Base-by-base conservation (phyloP, 2,113 vertebrate genomes). In the Terrapene triunguis region DNA sequence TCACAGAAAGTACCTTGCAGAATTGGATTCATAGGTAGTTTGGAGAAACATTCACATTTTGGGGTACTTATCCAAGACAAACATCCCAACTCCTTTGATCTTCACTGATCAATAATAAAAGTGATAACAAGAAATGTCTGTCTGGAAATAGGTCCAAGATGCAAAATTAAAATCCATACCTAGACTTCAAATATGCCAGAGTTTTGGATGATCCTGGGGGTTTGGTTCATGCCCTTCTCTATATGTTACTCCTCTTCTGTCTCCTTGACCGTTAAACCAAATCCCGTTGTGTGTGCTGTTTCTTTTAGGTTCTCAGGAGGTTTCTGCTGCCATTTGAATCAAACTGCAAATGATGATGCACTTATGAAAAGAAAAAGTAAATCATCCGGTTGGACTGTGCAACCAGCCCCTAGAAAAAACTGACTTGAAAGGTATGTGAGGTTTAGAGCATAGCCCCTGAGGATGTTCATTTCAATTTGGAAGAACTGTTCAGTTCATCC, bases 401-500 rank as follows among this genome's bases (percentile, higher is more conserved):
- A 78, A 9, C 10, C 6, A 1, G 2, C 11, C 12, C 79, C 7
- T 76, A 17, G 65, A 82, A 80, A 35, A 5, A 48, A 85, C 8
- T 0, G 0, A 1, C 16, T 22, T 0, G 19, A 2, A 5, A 89
- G 93, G 91, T 95, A 47, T 9, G 0, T 3, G 22, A 10, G 48
- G 8, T 16, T 38, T 80, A 69, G 24, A 78, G 24, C 16, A 38
- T 10, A 51, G 35, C 21, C 24, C 24, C n/a, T 44, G 38, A 48
- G 2, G n/a, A 6, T 0, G 0, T 78, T 53, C 3, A 0, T 3
- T 14, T 35, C 24, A 16, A 13, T 4, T 80, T 83, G n/a, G 14
- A 87, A 47, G 35, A 65, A 29, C 10, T 54, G 10, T 1, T 48
- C 21, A 7, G 32, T 54, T 86, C 27, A 35, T 7, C 4, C 25